Conservation (phyloP, 2,888 invertebrate species). For the Malacosoma neustria region DNA sequence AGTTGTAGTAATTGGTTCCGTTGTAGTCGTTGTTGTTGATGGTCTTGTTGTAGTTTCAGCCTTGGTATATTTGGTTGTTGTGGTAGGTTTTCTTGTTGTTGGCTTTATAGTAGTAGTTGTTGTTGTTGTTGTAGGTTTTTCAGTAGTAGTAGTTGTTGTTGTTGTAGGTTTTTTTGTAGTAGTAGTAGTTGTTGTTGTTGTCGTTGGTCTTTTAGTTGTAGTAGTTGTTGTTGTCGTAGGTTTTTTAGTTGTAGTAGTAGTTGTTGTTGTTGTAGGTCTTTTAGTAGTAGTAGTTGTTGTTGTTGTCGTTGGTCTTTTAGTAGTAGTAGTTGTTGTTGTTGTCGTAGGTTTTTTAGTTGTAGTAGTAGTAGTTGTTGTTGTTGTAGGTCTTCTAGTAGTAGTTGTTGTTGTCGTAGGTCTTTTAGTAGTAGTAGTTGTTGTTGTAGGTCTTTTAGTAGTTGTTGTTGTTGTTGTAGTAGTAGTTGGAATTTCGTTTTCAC, state of each 20-base stretch:
- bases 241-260: not conserved
- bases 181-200: conserved; percentile 10
- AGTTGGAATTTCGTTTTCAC: conserved; percentile 15
- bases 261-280: conserved; percentile 4
- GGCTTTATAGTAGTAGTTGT: conserved; percentile 5
- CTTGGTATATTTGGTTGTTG: conserved; percentile 11
- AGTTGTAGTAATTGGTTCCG: conserved; percentile 16
- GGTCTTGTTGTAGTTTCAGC: conserved; percentile 13
- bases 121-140: conserved; percentile 12
- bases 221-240: conserved; percentile 10
- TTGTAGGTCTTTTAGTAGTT: conserved; percentile 16
- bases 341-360: conserved; percentile 11
- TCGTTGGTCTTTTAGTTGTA: not conserved
- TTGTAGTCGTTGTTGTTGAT: conserved; percentile 15
- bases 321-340: conserved; percentile 4
- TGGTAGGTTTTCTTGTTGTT: conserved; percentile 7
- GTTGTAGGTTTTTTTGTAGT: conserved; percentile 6
- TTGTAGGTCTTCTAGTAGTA: conserved; percentile 12
- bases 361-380: conserved; percentile 14
- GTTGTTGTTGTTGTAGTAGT: conserved; percentile 18
- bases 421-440: conserved; percentile 17
- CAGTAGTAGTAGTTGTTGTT: conserved; percentile 6
- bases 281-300: conserved; percentile 11
- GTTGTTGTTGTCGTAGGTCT: conserved; percentile 16
- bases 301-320: conserved; percentile 3